Evolutionary conservation across 2,888 invertebrate genomes (phyloP), one percentile per base, ranked within the genome.

Genomic region (Perizoma flavofasciatum): DNA sequence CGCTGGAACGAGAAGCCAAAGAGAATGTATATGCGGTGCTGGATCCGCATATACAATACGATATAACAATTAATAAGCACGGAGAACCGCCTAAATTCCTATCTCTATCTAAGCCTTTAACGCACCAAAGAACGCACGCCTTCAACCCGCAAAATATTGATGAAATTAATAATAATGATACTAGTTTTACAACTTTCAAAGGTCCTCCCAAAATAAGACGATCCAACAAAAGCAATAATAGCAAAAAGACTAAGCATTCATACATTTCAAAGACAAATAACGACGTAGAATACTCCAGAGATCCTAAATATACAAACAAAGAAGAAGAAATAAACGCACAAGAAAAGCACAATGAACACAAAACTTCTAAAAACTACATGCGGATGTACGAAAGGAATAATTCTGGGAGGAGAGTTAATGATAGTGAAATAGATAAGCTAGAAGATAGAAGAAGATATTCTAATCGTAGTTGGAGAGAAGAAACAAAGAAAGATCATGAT

Each of bases 11-110:
- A 86, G 87, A 89, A 90, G 92, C 92, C 88, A 92, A 92, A 90
- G 92, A 92, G 81, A 92, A 92, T 81, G 92, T 92, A 64, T 92
- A 92, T 85, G 92, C 92, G 85, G 89, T 92, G 70, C 75, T 92
- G 73, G 92, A 92, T 74, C 92, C 92, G 81, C 92, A 91, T 82
- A 88, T 92, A 79, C 92, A 92, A 77, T 92, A 92, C 82, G 92
- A 92, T 80, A 86, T 92, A 81, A 92, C 91, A 71, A 92, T 92
- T 76, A 92, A 90, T 79, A 89, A 92, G 77, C 85, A 86, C 76
- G 92, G 92, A 77, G 91, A 92, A 70, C 91, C 91, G 82, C 90
- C 92, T 83, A 92, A 88, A 68, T 87, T 91, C 75, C 82, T 92
- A 79, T 90, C 92, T 73, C 86, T 92, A 71, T 92, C 92, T 67